These are phyloP conservation scores for Conus canariensis DNA, from an alignment of 2,888 invertebrate genomes.

Conservation along the genomic window DNA sequence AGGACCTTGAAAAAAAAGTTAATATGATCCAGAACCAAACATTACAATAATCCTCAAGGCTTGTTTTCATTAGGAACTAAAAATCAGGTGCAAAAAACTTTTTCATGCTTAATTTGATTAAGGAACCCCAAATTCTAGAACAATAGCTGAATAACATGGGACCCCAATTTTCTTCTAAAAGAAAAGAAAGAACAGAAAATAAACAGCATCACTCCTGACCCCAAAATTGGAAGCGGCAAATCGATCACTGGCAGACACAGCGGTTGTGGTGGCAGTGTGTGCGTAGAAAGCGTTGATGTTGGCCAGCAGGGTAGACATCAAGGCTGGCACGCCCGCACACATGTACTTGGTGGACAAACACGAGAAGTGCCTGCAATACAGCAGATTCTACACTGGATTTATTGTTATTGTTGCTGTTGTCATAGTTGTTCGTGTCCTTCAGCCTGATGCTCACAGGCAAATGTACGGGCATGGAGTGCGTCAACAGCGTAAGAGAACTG, in stretches of 20 bases:
- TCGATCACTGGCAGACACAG: conserved; percentile 98
- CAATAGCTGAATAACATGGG: background rate
- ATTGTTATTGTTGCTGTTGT: too few species aligned
- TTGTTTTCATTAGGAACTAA: too few species aligned
- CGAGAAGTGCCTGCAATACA: conserved; percentile 92
- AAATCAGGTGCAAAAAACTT: too few species aligned
- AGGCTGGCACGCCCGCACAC: conserved; percentile 97
- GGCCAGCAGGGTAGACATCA: conserved; percentile 98
- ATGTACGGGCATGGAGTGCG: background rate
- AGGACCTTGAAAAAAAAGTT: too few species aligned
- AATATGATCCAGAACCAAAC: too few species aligned
- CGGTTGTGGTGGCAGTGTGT: conserved; percentile 95
- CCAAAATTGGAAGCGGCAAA: conserved; percentile 99
- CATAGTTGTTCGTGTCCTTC: too few species aligned
- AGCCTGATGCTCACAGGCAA: conserved; percentile 82
- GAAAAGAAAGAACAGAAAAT: background rate
- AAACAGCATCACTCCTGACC: conserved; percentile 82
- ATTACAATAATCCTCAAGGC: too few species aligned
- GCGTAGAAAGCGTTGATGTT: conserved; percentile 99
- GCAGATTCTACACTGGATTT: too few species aligned
- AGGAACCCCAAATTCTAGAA: too few species aligned
- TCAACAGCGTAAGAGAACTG: background rate
- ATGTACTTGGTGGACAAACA: conserved; percentile 99
- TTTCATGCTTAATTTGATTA: too few species aligned
- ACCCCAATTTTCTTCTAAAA: background rate